Evolutionary conservation across 2,797 vertebrate genomes (phyloP).

Genomic region (Argyrosomus regius): DNA sequence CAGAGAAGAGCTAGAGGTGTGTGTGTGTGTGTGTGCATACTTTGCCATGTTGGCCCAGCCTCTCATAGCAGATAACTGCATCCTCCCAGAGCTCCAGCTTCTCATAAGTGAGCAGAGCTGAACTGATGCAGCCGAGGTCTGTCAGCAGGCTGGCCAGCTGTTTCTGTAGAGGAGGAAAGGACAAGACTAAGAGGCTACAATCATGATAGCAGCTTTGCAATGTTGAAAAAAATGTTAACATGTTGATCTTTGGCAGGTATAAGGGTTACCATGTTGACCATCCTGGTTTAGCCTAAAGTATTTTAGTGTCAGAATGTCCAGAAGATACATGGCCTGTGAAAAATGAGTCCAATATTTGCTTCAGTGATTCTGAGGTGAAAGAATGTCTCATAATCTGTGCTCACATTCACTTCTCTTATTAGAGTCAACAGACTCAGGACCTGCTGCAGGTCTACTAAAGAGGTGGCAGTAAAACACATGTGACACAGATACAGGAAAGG

Average conservation of each 20-base stretch:
- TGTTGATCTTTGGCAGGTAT: neutral
- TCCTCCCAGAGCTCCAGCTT: constrained; percentile 97
- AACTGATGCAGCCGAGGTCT: constrained; percentile 93
- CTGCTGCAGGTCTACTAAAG: too few species aligned
- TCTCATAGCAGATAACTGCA: constrained; percentile 93
- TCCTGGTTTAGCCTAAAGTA: neutral
- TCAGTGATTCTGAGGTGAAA: too few species aligned
- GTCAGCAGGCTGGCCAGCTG: constrained; percentile 92
- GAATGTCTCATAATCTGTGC: too few species aligned
- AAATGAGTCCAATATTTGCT: too few species aligned
- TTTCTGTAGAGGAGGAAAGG: constrained; percentile 79
- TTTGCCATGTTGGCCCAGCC: constrained; percentile 95
- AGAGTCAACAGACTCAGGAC: too few species aligned
- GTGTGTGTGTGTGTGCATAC: constrained; percentile 71
- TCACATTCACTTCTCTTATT: too few species aligned
- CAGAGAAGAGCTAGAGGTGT: too few species aligned
- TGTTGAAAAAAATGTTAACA: neutral
- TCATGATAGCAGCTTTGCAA: neutral
- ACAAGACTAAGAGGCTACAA: neutral
- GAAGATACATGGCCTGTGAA: too few species aligned
- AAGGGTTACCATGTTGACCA: neutral
- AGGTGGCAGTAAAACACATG: too few species aligned
- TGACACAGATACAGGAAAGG: too few species aligned
- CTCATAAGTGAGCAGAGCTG: constrained; percentile 94
- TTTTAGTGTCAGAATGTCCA: too few species aligned